Conservation (phyloP, 2,888 invertebrate species). For the Rhodophaea formosa region DNA sequence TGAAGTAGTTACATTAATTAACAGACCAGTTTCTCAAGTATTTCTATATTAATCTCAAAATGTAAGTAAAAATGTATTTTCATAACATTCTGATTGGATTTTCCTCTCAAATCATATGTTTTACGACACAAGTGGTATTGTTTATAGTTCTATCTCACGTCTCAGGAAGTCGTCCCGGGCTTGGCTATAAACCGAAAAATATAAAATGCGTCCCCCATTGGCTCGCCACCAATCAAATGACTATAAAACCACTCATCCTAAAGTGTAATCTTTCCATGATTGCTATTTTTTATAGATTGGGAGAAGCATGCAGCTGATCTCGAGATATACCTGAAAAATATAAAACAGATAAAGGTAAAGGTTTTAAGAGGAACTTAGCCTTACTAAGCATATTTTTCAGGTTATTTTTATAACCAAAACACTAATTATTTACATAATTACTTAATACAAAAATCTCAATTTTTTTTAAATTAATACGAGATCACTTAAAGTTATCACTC, state of each 20-base stretch:
- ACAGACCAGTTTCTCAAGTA: no score
- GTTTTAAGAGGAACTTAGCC: no score
- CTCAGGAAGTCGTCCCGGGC: neutral
- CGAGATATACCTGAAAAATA: no score
- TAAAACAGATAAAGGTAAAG: no score
- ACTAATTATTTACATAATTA: no score
- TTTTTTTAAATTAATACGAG: no score
- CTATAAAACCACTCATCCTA: neutral
- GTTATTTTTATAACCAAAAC: no score
- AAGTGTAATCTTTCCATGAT: neutral
- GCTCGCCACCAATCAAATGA: constrained; percentile 6
- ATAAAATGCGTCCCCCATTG: neutral
- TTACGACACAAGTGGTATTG: neutral
- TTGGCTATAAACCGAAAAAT: constrained; percentile 3
- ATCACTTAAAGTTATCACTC: no score
- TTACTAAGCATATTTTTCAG: no score
- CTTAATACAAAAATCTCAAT: no score
- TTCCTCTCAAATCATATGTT: constrained; percentile 1
- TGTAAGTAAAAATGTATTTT: neutral
- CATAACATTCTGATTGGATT: neutral
- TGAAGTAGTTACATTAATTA: no score
- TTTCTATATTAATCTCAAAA: neutral
- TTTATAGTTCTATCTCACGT: constrained; percentile 3
- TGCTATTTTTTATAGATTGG: neutral
- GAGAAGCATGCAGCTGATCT: neutral